phyloP scores from a whole-genome alignment of 2,113 vertebrate species.

The Myrmophylax atrothorax region DNA sequence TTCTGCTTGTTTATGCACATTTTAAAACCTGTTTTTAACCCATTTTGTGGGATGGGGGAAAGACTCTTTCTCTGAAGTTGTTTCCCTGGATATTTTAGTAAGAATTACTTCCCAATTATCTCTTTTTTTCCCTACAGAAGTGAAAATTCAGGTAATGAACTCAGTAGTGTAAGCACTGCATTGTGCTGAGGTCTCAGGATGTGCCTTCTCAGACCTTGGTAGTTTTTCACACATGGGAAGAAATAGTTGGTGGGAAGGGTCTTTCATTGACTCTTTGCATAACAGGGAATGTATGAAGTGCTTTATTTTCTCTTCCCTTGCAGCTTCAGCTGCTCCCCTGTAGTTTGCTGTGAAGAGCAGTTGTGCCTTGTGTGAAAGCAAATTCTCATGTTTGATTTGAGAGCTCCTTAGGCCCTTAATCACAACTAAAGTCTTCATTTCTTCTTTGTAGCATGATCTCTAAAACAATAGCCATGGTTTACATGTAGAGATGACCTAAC shows the following conservation, averaged over 20 bases:
- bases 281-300: background rate
- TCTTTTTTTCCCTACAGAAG: background rate
- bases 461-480: background rate
- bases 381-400: background rate
- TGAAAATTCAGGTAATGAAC: background rate
- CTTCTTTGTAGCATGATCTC: background rate
- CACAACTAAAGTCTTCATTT: background rate
- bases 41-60: background rate
- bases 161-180: background rate
- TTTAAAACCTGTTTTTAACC: background rate
- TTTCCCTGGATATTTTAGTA: background rate
- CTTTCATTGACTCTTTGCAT: background rate
- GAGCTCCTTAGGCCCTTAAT: background rate
- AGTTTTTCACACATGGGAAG: background rate
- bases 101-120: background rate
- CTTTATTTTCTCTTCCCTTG: background rate
- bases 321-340: background rate
- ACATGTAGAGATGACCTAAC: background rate
- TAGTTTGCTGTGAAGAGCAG: background rate
- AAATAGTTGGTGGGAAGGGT: background rate
- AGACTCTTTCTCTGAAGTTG: background rate
- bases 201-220: background rate
- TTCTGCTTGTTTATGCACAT: background rate
- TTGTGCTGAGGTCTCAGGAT: background rate
- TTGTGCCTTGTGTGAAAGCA: background rate